Percentiles rank a stretch among this genome's conserved stretches.
Evolutionary conservation across 53 echinoderm and acorn worm species (phyloP).

Genomic region (Arbacia lixula): DNA sequence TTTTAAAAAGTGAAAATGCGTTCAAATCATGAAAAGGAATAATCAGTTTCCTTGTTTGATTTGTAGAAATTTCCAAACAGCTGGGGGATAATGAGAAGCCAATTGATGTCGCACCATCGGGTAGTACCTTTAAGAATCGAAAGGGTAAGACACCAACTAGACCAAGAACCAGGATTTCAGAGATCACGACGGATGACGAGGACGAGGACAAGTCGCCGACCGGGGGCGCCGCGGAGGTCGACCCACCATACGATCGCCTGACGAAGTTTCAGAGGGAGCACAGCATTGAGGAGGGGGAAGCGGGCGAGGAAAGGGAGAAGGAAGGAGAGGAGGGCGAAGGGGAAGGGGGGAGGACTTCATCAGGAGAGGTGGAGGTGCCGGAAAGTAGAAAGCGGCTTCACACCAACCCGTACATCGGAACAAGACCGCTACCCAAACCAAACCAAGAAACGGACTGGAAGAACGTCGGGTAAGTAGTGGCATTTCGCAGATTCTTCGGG

Average conservation of each 20-base stretch:
- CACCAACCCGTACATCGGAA: not conserved
- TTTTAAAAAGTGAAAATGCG: no score
- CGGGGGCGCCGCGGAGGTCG: not conserved
- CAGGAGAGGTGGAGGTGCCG: no score
- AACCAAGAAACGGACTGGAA: slow-evolving; percentile 48
- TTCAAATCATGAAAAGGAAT: no score
- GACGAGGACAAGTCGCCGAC: not conserved
- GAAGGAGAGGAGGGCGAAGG: not conserved
- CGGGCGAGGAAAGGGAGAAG: not conserved
- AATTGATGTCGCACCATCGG: not conserved
- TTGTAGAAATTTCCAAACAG: not conserved
- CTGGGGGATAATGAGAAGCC: not conserved
- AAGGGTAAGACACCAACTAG: not conserved
- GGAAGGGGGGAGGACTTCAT: not conserved
- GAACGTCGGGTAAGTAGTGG: slow-evolving; percentile 24
- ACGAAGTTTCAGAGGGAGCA: not conserved
- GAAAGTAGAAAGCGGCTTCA: not conserved
- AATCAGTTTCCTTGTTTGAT: no score
- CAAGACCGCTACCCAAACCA: slow-evolving; percentile 36
- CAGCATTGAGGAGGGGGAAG: not conserved
- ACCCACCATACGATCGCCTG: slow-evolving; percentile 51
- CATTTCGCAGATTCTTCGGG: no score
- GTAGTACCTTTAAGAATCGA: no score
- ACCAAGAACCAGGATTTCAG: no score
- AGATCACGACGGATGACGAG: no score